Base-by-base conservation (phyloP, 1,140 invertebrate genomes). In the Hydropsyche tenuis region DNA sequence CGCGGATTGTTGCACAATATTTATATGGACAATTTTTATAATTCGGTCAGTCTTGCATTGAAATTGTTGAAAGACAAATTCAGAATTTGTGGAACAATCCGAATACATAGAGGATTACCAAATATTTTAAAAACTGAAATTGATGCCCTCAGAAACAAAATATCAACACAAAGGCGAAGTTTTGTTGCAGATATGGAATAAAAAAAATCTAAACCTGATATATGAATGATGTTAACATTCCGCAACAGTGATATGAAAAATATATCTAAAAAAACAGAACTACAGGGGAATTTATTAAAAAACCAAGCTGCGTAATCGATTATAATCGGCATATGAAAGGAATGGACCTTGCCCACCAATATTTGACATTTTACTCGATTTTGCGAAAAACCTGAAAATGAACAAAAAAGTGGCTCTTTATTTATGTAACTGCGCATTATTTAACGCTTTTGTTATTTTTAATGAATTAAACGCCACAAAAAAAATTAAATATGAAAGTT, bases 21-120 rank as follows among this genome's bases (percentile, higher is more conserved):
- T 42, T 69, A 76, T 60, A 73, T 73, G 71, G 71, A 73, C 30
- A 76, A 76, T 70, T 70, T 73, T 23, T 75, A 75, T 46, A 79
- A 79, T 64, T 77, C 73, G 75, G 75, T 78, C 4, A 69, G 73
- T 30, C 72, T 70, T 69, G 16, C 69, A 42, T 42, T 71, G 63
- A 60, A 60, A 30, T 64, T 78, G 42, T 65, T 76, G 45, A 27
- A 27, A 53, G 30, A 75, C 63, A 73, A 72, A 76, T 75, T 75
- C 12, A 62, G 75, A 73, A 45, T 72, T 71, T 78, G 78, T 69
- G 77, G 78, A 7, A 78, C 75, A 18, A 79, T 78, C 18, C 25
- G 75, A 48, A 68, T 68, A 78, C 75, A 78, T 63, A 73, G 73
- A 68, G 74, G 76, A 11, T 46, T 78, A 62, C 74, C 77, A 20